These are phyloP conservation scores for Atta texana DNA, from an alignment of 1,140 invertebrate genomes.

Conservation along the genomic window DNA sequence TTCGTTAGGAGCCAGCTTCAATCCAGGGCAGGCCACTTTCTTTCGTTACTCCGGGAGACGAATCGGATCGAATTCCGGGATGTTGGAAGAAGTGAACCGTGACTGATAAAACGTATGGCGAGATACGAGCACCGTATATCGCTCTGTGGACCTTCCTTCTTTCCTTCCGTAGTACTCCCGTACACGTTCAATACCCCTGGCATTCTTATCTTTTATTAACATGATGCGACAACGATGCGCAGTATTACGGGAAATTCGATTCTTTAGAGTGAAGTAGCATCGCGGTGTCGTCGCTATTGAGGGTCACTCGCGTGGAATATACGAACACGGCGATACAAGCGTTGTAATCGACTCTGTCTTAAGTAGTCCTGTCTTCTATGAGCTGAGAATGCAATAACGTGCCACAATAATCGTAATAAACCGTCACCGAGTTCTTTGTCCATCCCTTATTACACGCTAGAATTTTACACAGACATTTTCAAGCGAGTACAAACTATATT, in stretches of 20 bases:
- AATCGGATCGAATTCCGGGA: slow-evolving; percentile 48
- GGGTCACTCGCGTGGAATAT: slow-evolving; percentile 31
- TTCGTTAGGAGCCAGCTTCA: slow-evolving; percentile 35
- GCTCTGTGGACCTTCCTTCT: neutral
- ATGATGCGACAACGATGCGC: slow-evolving; percentile 55
- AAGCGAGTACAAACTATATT: neutral
- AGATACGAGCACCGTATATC: slow-evolving; percentile 33
- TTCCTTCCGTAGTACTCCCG: neutral
- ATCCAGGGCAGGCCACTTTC: slow-evolving; percentile 28
- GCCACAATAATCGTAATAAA: slow-evolving; percentile 58
- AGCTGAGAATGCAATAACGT: slow-evolving; percentile 63
- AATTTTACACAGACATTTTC: slow-evolving; percentile 24
- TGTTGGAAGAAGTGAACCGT: slow-evolving; percentile 54
- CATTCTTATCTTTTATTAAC: slow-evolving; percentile 63
- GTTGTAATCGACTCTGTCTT: slow-evolving; percentile 37
- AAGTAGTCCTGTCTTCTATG: slow-evolving; percentile 25
- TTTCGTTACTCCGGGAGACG: slow-evolving; percentile 47
- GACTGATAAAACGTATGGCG: slow-evolving; percentile 60
- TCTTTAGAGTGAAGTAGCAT: slow-evolving; percentile 39
- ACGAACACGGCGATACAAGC: slow-evolving; percentile 42
- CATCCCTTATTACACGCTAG: slow-evolving; percentile 32
- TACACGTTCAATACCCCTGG: slow-evolving; percentile 27
- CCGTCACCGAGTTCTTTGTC: slow-evolving; percentile 31
- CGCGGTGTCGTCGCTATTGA: slow-evolving; percentile 45
- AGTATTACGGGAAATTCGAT: slow-evolving; percentile 51